Percentiles rank a stretch among this genome's conserved stretches.
Evolutionary conservation across 2,888 invertebrate genomes (phyloP).

Genomic region (Agonopterix heracliana): DNA sequence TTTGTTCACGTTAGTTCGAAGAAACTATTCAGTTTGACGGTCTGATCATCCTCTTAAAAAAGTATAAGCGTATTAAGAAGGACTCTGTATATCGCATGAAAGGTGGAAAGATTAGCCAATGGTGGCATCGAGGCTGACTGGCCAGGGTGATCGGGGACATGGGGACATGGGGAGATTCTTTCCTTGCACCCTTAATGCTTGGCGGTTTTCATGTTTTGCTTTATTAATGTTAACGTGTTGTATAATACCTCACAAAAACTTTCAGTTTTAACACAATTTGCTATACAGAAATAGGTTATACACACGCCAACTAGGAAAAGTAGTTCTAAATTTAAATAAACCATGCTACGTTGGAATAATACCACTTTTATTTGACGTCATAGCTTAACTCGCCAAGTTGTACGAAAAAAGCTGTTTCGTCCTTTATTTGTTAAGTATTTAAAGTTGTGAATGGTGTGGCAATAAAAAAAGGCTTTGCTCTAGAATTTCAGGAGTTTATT

Average conservation of each 20-base stretch:
- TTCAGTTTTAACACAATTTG: constrained; percentile 11
- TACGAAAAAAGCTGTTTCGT: constrained; percentile 4
- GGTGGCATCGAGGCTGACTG: not conserved
- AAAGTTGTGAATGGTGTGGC: not conserved
- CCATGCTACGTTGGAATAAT: constrained; percentile 27
- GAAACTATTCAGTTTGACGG: too few species aligned
- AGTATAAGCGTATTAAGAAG: too few species aligned
- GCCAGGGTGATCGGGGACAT: too few species aligned
- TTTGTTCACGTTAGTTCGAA: too few species aligned
- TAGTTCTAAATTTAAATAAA: constrained; percentile 20
- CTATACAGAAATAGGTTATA: constrained; percentile 22
- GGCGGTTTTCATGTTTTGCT: not conserved
- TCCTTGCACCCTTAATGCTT: not conserved
- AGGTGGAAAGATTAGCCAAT: not conserved
- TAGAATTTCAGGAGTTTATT: not conserved
- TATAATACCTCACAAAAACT: constrained; percentile 1
- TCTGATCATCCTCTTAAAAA: too few species aligned
- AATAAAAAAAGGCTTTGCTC: not conserved
- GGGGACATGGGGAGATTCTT: too few species aligned
- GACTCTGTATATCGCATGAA: too few species aligned
- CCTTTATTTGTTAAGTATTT: not conserved
- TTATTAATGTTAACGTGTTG: not conserved
- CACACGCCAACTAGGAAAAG: constrained; percentile 21
- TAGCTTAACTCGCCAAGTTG: constrained; percentile 8
- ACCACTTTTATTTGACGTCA: constrained; percentile 55